Conservation (phyloP, 2,797 vertebrate genomes). For the Artibeus jamaicensis region DNA sequence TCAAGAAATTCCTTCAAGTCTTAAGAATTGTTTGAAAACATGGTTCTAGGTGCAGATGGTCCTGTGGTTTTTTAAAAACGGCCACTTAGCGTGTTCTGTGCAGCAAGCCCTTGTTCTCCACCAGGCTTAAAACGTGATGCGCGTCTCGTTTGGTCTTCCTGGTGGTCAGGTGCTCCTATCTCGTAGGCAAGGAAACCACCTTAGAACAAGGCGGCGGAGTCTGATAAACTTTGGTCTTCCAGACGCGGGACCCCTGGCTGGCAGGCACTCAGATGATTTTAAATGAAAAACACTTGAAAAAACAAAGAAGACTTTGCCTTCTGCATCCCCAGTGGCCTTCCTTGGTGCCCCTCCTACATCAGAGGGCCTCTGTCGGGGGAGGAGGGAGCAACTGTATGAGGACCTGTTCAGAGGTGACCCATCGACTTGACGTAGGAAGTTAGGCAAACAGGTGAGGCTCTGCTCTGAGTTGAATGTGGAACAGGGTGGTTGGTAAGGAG, state of each 20-base stretch:
- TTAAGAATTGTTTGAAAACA: background rate
- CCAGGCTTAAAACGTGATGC: background rate
- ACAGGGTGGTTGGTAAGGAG: background rate
- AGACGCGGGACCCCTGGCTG: background rate
- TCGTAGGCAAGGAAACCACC: background rate
- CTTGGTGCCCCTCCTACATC: background rate
- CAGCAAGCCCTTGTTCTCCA: background rate
- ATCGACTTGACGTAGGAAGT: background rate
- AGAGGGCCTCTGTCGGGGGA: background rate
- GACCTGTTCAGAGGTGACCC: background rate
- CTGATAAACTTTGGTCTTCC: background rate
- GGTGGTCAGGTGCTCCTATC: background rate
- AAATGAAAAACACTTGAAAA: background rate
- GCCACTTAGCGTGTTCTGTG: background rate
- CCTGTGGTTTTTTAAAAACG: background rate
- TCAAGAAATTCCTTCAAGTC: slow-evolving; percentile 13
- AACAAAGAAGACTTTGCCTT: background rate
- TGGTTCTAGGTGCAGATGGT: background rate
- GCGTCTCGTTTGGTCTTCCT: background rate
- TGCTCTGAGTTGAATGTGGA: background rate
- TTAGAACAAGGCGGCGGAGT: background rate
- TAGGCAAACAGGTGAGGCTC: background rate
- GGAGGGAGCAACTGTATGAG: background rate
- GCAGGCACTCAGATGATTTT: background rate
- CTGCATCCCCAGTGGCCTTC: background rate